Evolutionary conservation across 2,888 invertebrate species (phyloP).

Genomic region (Calliopum simillimum): DNA sequence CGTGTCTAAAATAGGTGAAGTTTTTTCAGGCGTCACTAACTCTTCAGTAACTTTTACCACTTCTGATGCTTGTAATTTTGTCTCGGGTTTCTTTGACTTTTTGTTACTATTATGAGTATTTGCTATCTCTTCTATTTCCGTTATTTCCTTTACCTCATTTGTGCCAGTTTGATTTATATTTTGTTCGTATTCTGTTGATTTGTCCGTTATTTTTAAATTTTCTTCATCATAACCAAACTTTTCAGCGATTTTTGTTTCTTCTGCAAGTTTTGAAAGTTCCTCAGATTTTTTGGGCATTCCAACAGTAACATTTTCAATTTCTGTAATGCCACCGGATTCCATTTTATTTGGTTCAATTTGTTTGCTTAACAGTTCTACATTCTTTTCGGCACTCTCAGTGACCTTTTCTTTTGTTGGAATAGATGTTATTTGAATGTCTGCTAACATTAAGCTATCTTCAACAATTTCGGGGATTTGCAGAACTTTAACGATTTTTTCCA

Average conservation of each 20-base stretch:
- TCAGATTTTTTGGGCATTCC: not conserved
- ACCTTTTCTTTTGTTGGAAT: not conserved
- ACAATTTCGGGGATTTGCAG: too few relatives aligned
- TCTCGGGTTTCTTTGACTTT: not conserved
- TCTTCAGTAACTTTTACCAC: not conserved
- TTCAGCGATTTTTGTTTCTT: not conserved
- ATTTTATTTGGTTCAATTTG: too few relatives aligned
- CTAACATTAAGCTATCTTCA: too few relatives aligned
- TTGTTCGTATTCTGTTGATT: too few relatives aligned
- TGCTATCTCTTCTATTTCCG: not conserved
- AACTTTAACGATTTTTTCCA: not conserved
- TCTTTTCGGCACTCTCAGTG: not conserved
- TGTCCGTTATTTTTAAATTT: too few relatives aligned
- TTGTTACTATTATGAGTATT: not conserved
- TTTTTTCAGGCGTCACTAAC: not conserved
- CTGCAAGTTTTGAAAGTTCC: not conserved
- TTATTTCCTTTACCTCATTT: not conserved
- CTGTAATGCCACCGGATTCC: not conserved
- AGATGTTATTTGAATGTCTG: too few relatives aligned
- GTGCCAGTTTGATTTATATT: too few relatives aligned
- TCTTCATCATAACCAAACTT: not conserved
- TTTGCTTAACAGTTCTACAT: constrained; percentile 6
- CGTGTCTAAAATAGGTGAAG: not conserved
- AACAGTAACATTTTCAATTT: not conserved
- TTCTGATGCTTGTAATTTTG: not conserved